Percentiles rank a stretch among this genome's conserved stretches.
Evolutionary conservation across 2,797 vertebrate genomes (phyloP).

Genomic region (Percopsis omiscomaycus): DNA sequence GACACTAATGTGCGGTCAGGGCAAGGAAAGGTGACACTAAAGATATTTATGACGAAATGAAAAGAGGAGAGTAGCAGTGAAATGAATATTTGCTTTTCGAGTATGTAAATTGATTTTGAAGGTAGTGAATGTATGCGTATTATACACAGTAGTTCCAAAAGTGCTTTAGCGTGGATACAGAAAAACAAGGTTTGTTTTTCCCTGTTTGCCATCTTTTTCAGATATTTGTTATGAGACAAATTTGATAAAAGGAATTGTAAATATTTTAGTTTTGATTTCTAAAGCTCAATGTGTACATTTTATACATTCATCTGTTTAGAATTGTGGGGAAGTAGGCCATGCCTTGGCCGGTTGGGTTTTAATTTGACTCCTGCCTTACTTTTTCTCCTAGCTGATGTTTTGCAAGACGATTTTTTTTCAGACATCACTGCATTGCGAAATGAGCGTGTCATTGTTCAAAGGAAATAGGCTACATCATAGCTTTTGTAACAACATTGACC

Average conservation of each 20-base stretch:
- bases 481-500: constrained; percentile 59
- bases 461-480: constrained; percentile 45
- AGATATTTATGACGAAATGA: constrained; percentile 61
- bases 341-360: constrained; percentile 48
- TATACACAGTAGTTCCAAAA: constrained; percentile 57
- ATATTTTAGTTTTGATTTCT: constrained; percentile 65
- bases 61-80: constrained; percentile 21
- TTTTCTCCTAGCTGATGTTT: constrained; percentile 46
- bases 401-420: constrained; percentile 44
- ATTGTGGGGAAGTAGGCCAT: constrained; percentile 46
- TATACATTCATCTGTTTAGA: constrained; percentile 58
- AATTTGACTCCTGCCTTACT: constrained; percentile 67
- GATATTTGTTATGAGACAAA: constrained; percentile 58
- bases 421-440: constrained; percentile 37
- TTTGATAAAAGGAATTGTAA: constrained; percentile 68
- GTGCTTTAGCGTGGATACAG: constrained; percentile 60
- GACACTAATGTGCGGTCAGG: constrained; percentile 24
- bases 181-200: constrained; percentile 40
- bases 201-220: constrained; percentile 44
- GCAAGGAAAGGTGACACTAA: constrained; percentile 42
- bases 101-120: constrained; percentile 32
- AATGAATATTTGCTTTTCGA: constrained; percentile 17
- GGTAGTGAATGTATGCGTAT: constrained; percentile 56
- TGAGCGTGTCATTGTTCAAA: constrained; percentile 50
- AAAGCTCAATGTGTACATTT: constrained; percentile 66